Conservation (phyloP, 2,113 vertebrate species). For the Syngnathus floridae region DNA sequence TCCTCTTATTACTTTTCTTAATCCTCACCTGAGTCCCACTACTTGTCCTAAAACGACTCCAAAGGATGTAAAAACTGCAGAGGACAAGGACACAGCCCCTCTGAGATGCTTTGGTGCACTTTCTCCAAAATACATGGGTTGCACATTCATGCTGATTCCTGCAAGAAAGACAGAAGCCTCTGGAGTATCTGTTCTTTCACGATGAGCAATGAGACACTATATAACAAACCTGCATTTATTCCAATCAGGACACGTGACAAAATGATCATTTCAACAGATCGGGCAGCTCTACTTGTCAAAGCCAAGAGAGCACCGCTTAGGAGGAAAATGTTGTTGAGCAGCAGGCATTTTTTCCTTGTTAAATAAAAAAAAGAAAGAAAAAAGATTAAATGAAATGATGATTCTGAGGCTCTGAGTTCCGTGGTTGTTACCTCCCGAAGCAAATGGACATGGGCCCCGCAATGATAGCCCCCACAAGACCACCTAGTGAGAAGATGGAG, state of each 20-base stretch:
- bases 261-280: constrained; percentile 87
- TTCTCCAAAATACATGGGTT: constrained; percentile 91
- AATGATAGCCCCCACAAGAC: constrained; percentile 75
- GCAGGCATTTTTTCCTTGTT: constrained; percentile 82
- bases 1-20: background rate
- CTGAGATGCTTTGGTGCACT: constrained; percentile 81
- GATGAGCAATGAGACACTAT: background rate
- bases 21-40: constrained; percentile 76
- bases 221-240: constrained; percentile 75
- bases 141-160: constrained; percentile 89
- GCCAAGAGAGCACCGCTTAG: constrained; percentile 71
- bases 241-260: constrained; percentile 79
- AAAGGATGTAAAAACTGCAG: constrained; percentile 80
- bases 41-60: constrained; percentile 82
- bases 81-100: constrained; percentile 78
- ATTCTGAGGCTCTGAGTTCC: background rate
- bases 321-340: constrained; percentile 83
- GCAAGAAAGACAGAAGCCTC: constrained; percentile 16
- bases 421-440: constrained; percentile 76
- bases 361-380: background rate
- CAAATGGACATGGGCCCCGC: constrained; percentile 81
- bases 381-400: background rate
- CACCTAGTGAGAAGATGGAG: constrained; percentile 80
- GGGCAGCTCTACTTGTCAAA: constrained; percentile 72
- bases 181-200: background rate